Evolutionary conservation across 1,140 invertebrate species (phyloP).

Genomic region (Drosophila nebulosa): DNA sequence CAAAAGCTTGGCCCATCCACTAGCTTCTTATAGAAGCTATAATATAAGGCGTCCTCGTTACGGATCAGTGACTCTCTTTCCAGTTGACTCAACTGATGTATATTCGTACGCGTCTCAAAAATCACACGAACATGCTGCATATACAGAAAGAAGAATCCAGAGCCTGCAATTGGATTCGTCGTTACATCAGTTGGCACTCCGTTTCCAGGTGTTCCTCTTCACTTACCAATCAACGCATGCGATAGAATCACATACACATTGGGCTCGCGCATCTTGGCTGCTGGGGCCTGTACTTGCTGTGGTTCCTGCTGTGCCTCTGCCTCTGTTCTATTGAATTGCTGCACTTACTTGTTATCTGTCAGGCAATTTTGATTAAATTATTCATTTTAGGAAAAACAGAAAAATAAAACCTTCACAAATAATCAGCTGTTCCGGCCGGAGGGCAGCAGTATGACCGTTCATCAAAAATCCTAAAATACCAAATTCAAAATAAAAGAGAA

Average conservation of each 20-base stretch:
- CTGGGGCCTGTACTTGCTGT: neutral
- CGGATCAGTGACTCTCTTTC: constrained; percentile 69
- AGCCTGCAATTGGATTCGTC: constrained; percentile 34
- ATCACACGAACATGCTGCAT: constrained; percentile 75
- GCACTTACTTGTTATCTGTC: neutral
- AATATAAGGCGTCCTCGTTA: constrained; percentile 74
- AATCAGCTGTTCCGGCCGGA: constrained; percentile 7
- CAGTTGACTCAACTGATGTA: constrained; percentile 64
- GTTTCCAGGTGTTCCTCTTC: constrained; percentile 3
- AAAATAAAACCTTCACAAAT: neutral
- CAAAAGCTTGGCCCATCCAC: constrained; percentile 64
- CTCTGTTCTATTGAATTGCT: neutral
- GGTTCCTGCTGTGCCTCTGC: neutral
- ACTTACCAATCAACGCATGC: constrained; percentile 73
- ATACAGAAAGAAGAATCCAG: constrained; percentile 78
- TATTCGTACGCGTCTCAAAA: constrained; percentile 72
- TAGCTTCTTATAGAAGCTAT: constrained; percentile 79
- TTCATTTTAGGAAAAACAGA: neutral
- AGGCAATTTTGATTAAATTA: neutral
- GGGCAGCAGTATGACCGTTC: neutral
- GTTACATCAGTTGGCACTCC: neutral
- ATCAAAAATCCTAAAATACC: neutral
- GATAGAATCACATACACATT: constrained; percentile 68
- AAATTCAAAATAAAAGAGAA: neutral
- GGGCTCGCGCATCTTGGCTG: constrained; percentile 63